Percentiles rank a stretch among this genome's conserved stretches.
Evolutionary conservation across 2,113 vertebrate genomes (phyloP).

Genomic region (Buteo buteo): DNA sequence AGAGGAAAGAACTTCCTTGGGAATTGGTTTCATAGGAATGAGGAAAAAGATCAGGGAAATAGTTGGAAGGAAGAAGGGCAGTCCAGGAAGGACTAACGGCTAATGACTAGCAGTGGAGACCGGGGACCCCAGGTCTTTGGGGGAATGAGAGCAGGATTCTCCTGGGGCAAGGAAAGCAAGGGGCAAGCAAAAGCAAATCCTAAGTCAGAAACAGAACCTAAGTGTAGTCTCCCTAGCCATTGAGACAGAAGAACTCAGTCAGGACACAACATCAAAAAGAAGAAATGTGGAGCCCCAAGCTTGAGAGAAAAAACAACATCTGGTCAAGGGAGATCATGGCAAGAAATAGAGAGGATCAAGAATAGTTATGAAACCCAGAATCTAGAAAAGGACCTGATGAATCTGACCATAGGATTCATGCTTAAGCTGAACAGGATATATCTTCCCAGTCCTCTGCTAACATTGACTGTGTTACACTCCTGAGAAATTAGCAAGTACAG

Average conservation of each 20-base stretch:
- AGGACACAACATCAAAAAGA: neutral
- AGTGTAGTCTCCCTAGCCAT: neutral
- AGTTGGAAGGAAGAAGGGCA: neutral
- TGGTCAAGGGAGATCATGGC: neutral
- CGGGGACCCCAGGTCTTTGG: neutral
- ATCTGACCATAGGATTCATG: neutral
- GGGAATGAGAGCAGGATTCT: neutral
- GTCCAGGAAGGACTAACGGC: neutral
- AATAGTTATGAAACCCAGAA: neutral
- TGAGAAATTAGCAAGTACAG: conserved; percentile 4
- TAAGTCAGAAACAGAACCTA: neutral
- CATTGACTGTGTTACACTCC: neutral
- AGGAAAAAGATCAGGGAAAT: neutral
- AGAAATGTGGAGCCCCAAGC: neutral
- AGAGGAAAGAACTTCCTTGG: neutral
- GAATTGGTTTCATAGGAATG: neutral
- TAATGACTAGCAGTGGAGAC: neutral
- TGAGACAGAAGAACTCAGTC: neutral
- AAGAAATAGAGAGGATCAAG: neutral
- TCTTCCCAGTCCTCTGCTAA: neutral
- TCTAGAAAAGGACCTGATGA: neutral
- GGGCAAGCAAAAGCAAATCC: neutral
- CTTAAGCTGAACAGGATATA: neutral
- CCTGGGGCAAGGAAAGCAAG: neutral
- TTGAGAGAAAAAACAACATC: neutral